Evolutionary conservation across 2,797 vertebrate species (phyloP).

Genomic region (Phoebastria nigripes): DNA sequence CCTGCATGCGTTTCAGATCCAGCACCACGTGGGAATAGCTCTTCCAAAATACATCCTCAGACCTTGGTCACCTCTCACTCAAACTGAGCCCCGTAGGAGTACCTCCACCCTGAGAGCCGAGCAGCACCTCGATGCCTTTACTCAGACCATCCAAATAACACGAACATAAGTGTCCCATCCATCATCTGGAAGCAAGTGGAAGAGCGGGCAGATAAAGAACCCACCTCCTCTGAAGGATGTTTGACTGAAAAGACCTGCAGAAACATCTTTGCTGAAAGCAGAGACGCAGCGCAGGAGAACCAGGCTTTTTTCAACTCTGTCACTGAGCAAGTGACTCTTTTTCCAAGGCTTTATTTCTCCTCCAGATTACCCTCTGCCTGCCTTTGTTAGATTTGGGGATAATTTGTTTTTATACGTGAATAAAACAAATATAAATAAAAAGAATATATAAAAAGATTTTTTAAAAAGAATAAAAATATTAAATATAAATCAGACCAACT

Average conservation of each 20-base stretch:
- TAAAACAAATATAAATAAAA: neutral
- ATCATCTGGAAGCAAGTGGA: neutral
- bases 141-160: neutral
- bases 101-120: accelerated
- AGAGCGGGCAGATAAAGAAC: neutral
- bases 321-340: neutral
- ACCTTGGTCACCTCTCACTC: neutral
- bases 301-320: neutral
- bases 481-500: neutral
- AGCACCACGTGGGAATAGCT: neutral
- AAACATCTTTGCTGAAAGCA: neutral
- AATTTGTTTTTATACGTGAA: neutral
- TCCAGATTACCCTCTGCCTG: neutral
- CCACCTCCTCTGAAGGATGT: neutral
- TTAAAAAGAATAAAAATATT: neutral
- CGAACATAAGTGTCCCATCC: accelerated
- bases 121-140: neutral
- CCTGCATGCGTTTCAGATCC: neutral
- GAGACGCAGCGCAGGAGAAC: neutral
- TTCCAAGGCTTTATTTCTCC: neutral
- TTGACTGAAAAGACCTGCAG: neutral
- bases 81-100: neutral
- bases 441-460: neutral
- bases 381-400: neutral
- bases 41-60: neutral